A percentile compares a stretch with the other conserved stretches of the same genome.
These are phyloP conservation scores for Nomada ruficornis DNA, from an alignment of 2,888 invertebrate species.

Conservation along the genomic window DNA sequence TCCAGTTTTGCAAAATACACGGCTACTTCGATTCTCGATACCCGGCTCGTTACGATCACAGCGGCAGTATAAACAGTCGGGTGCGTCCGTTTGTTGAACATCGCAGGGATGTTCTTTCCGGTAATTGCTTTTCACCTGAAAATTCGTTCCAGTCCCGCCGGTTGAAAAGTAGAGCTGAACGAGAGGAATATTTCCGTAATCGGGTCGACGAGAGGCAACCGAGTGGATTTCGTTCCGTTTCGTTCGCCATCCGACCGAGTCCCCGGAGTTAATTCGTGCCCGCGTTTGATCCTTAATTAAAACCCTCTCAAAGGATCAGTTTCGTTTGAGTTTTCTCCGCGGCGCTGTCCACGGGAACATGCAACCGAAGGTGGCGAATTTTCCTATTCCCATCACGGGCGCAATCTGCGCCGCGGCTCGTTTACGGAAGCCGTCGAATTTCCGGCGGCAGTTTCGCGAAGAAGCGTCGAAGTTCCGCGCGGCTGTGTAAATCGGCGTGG, in stretches of 20 bases:
- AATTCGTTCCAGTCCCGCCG: neutral
- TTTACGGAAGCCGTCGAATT: neutral
- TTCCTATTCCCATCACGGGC: neutral
- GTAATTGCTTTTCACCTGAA: conserved; percentile 44
- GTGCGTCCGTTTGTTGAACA: conserved; percentile 40
- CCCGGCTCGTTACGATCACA: conserved; percentile 26
- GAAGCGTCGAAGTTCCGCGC: neutral
- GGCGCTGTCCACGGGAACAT: neutral
- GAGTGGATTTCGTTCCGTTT: conserved; percentile 7
- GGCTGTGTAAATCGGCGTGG: neutral
- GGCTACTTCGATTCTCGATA: neutral
- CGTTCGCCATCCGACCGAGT: conserved; percentile 1
- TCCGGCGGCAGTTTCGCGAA: neutral
- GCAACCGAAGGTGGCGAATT: neutral
- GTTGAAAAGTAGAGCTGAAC: conserved; percentile 3
- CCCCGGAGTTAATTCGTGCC: conserved; percentile 34
- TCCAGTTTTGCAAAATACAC: neutral
- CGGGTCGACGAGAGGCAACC: conserved; percentile 40
- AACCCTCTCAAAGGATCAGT: conserved; percentile 36
- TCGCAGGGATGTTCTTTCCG: conserved; percentile 23
- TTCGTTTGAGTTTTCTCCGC: conserved; percentile 21
- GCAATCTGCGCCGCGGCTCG: too few relatives aligned
- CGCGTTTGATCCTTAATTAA: conserved; percentile 57
- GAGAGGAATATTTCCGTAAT: conserved; percentile 33
- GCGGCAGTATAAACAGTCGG: conserved; percentile 40